Evolutionary conservation across 1,140 invertebrate genomes (phyloP).

Genomic region (Ceratitis capitata): DNA sequence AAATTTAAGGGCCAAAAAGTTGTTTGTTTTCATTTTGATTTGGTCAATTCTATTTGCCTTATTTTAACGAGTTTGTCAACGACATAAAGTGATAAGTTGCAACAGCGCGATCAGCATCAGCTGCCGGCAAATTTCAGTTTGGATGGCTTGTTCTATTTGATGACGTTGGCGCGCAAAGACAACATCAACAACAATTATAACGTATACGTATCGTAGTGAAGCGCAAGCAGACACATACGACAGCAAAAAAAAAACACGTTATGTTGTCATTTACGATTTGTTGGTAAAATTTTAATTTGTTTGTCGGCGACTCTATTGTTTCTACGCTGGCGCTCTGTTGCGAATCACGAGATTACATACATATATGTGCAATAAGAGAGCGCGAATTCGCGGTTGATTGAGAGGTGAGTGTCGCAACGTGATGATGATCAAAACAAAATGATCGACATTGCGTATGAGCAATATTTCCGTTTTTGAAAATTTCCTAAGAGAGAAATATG

Average conservation of each 20-base stretch:
- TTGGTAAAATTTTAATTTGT: neutral
- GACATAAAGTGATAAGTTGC: neutral
- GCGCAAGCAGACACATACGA: no score
- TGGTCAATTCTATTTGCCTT: neutral
- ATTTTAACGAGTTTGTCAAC: constrained; percentile 5
- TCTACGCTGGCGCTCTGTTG: neutral
- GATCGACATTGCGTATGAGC: neutral
- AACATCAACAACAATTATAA: neutral
- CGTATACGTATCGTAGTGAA: neutral
- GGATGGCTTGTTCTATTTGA: neutral
- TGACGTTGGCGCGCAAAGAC: neutral
- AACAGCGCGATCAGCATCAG: neutral
- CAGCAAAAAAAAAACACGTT: neutral
- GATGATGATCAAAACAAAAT: neutral
- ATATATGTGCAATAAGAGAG: neutral
- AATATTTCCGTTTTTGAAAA: no score
- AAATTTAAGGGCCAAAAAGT: neutral
- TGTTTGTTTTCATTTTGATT: neutral
- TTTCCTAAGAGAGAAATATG: no score
- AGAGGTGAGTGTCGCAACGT: neutral
- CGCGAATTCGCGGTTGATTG: neutral
- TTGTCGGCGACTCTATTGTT: neutral
- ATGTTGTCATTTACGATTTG: neutral
- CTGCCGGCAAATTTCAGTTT: neutral
- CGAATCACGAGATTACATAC: neutral